Evolutionary conservation across 2,888 invertebrate genomes (phyloP).

Genomic region (Melitaea athalia): DNA sequence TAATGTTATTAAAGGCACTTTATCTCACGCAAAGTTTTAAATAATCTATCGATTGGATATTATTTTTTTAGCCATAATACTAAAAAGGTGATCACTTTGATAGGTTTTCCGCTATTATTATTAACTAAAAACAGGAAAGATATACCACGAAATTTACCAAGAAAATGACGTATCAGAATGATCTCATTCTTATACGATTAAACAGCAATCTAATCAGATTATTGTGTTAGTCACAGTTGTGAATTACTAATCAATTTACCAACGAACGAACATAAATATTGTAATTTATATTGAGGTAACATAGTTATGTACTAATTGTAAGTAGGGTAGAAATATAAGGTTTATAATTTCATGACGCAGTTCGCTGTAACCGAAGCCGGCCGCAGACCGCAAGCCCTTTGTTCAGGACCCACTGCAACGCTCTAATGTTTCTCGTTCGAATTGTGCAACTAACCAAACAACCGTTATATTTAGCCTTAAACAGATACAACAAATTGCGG

Average conservation of each 20-base stretch:
- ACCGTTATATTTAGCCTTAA: slow-evolving; percentile 12
- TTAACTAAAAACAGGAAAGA: too few species aligned
- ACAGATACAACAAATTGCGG: slow-evolving; percentile 3
- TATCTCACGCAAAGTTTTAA: too few species aligned
- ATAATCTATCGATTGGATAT: too few species aligned
- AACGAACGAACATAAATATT: background rate
- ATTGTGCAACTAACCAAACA: slow-evolving; percentile 11
- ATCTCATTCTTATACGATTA: background rate
- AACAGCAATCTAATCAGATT: background rate
- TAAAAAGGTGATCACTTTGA: too few species aligned
- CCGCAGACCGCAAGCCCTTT: slow-evolving; percentile 25
- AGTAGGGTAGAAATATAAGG: background rate
- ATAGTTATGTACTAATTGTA: background rate
- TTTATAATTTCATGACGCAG: slow-evolving; percentile 19
- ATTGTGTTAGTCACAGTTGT: background rate
- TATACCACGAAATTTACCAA: background rate
- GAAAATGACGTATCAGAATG: too few species aligned
- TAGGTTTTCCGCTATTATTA: too few species aligned
- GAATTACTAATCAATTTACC: background rate
- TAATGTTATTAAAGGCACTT: too few species aligned
- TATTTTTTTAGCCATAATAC: too few species aligned
- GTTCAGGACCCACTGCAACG: slow-evolving; percentile 16
- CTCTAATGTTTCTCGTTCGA: slow-evolving; percentile 12
- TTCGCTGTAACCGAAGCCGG: slow-evolving; percentile 13
- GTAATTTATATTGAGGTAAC: background rate